Evolutionary conservation across 2,797 vertebrate genomes (phyloP).

Genomic region (Melanotaenia pygmaea): DNA sequence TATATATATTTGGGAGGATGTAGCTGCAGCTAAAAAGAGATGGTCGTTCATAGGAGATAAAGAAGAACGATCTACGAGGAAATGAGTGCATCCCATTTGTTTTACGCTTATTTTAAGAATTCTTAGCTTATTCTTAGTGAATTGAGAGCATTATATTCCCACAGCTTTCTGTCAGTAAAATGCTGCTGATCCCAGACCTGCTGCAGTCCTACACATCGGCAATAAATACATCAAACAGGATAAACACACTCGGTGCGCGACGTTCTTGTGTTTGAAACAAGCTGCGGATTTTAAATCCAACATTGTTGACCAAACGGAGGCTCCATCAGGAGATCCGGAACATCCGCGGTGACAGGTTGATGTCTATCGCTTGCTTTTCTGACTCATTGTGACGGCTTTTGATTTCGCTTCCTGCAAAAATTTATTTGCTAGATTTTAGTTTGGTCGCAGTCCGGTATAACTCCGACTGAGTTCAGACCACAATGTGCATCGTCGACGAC

Average conservation of each 20-base stretch:
- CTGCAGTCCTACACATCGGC: not conserved
- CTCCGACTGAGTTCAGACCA: not conserved
- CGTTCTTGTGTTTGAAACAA: not conserved
- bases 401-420: not conserved
- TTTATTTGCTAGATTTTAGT: not conserved
- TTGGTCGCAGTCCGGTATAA: not conserved
- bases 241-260: not conserved
- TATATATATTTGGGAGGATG: not conserved
- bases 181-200: conserved; percentile 32
- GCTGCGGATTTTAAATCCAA: not conserved
- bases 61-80: not conserved
- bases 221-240: not conserved
- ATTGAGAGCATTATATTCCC: not conserved
- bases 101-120: not conserved
- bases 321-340: not conserved
- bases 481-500: not conserved
- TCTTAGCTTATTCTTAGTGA: not conserved
- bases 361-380: not conserved
- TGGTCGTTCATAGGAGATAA: not conserved
- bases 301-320: not conserved
- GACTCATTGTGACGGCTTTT: not conserved
- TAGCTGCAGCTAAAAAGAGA: conserved; percentile 4
- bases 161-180: not conserved
- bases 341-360: conserved; percentile 11
- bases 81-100: not conserved